phyloP scores from a whole-genome alignment of 2,888 invertebrate genomes.

The Scotopteryx bipunctaria region DNA sequence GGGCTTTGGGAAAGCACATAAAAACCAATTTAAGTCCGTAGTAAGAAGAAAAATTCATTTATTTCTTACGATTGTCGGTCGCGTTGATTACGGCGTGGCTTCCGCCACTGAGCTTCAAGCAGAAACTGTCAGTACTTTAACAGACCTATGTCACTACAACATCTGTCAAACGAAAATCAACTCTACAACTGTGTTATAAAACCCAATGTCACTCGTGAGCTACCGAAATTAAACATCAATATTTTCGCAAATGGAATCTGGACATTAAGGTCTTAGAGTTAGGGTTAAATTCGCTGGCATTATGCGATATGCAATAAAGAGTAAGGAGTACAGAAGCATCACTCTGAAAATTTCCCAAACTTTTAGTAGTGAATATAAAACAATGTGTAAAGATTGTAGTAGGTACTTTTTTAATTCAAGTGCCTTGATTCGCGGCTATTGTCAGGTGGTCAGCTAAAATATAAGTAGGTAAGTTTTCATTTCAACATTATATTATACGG shows the following conservation, averaged over 20 bases:
- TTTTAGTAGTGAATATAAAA: too few species aligned
- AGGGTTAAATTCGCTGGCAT: too few species aligned
- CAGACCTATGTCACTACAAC: conserved; percentile 6
- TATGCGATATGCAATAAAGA: too few species aligned
- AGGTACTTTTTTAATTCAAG: too few species aligned
- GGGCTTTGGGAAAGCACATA: conserved; percentile 70
- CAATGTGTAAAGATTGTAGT: too few species aligned
- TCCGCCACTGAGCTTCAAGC: conserved; percentile 53
- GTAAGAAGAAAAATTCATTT: conserved; percentile 66
- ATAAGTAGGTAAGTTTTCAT: too few species aligned
- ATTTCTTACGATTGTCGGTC: conserved; percentile 72
- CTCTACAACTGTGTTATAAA: not conserved
- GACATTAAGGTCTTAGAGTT: too few species aligned
- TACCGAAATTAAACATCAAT: not conserved
- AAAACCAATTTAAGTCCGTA: conserved; percentile 65
- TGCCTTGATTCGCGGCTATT: too few species aligned
- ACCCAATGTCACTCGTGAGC: not conserved
- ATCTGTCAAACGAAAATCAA: not conserved
- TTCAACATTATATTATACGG: not conserved
- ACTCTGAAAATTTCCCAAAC: not conserved
- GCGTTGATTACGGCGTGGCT: conserved; percentile 66
- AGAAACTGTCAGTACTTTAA: conserved; percentile 37
- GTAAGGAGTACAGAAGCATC: not conserved
- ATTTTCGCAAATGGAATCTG: too few species aligned
- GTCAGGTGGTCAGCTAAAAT: too few species aligned